Percentiles rank a stretch among this genome's conserved stretches.
Evolutionary conservation across 2,113 vertebrate genomes (phyloP).

Genomic region (Willisornis vidua): DNA sequence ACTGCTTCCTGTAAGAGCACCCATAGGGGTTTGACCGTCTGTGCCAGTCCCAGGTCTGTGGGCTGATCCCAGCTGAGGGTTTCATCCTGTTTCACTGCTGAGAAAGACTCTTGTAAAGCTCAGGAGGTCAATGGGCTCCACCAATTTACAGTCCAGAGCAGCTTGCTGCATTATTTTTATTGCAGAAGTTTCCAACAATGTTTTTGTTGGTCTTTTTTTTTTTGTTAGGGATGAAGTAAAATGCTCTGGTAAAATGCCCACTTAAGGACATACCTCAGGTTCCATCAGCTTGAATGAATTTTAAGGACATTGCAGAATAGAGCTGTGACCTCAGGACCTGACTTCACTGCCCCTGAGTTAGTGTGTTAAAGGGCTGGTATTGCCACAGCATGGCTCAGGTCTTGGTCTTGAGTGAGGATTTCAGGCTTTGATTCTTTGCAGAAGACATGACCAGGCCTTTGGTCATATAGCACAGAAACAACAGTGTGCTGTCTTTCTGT

Average conservation of each 20-base stretch:
- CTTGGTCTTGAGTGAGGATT: neutral
- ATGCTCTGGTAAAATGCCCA: neutral
- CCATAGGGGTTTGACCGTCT: rapidly evolving
- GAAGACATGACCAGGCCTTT: rapidly evolving
- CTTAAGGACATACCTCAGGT: neutral
- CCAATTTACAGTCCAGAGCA: neutral
- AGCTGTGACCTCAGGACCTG: neutral
- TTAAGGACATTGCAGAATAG: neutral
- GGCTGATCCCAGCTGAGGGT: neutral
- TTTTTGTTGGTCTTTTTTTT: too few species aligned
- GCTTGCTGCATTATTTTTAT: neutral
- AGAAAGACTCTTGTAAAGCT: neutral
- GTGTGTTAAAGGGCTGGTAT: neutral
- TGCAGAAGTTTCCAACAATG: neutral
- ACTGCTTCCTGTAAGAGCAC: neutral
- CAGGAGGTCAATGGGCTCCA: neutral
- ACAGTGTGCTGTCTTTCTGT: neutral
- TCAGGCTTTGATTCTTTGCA: neutral
- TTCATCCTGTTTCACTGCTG: neutral
- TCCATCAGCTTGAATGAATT: neutral
- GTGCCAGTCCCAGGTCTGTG: neutral
- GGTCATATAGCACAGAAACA: neutral
- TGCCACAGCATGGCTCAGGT: rapidly evolving
- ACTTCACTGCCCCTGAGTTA: rapidly evolving
- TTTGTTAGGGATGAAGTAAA: neutral